These are phyloP conservation scores for Parelbella ahira DNA, from an alignment of 2,888 invertebrate genomes.

Conservation along the genomic window DNA sequence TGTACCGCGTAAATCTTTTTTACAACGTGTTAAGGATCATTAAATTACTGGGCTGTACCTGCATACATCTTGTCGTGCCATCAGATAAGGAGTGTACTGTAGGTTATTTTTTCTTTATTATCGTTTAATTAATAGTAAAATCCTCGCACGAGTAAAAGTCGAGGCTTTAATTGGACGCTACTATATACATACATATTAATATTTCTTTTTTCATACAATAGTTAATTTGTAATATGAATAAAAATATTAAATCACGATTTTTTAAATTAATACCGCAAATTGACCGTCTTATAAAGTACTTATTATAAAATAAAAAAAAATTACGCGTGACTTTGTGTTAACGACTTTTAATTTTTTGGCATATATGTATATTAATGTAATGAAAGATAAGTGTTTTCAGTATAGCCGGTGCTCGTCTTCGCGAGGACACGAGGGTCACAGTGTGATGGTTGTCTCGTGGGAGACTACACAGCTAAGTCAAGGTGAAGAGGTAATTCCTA, in stretches of 20 bases:
- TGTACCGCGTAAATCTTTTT: conserved; percentile 8
- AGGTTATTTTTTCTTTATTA: conserved; percentile 9
- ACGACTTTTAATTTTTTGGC: no score
- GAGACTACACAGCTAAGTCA: conserved; percentile 1
- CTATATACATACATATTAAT: background rate
- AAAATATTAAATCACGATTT: no score
- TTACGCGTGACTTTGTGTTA: no score
- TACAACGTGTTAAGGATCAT: conserved; percentile 6
- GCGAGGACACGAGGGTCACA: conserved; percentile 8
- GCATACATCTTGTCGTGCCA: conserved; percentile 5
- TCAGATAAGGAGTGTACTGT: conserved; percentile 12
- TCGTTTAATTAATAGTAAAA: conserved; percentile 11
- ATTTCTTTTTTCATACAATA: no score
- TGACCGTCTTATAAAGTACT: no score
- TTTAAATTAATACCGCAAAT: no score
- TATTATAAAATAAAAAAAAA: no score
- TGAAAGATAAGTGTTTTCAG: conserved; percentile 2
- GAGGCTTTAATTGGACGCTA: conserved; percentile 8
- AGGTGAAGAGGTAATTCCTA: conserved; percentile 5
- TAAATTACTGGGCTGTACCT: conserved; percentile 1
- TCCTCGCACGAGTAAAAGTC: background rate
- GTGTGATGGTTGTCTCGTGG: conserved; percentile 8
- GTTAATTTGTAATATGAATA: no score
- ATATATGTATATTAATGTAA: no score
- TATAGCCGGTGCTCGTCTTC: conserved; percentile 7